Base-by-base conservation (phyloP, 2,888 invertebrate genomes). In the Apocheima hispidaria region DNA sequence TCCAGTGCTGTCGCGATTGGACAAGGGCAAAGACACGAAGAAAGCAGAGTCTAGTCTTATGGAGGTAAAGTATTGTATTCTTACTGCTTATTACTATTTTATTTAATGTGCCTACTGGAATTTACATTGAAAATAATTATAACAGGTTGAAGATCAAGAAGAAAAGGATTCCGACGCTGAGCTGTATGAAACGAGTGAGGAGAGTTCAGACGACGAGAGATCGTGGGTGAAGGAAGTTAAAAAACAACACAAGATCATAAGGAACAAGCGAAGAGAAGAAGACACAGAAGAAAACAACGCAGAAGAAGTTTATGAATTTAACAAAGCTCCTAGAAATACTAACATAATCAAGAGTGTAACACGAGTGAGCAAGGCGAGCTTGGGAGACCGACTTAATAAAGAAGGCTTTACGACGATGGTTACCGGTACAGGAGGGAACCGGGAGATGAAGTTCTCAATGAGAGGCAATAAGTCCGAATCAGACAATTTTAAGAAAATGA, bases 1-100 rank as follows among this genome's bases (percentile, higher is more conserved):
- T 84, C 98, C 98, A 18, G 97, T 98, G 4, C 92, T 99, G 35
- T 96, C 97, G 30, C 95, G 97, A 72, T 84, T 98, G 51, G 96
- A 97, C 79, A 93, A 94, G 44, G 96, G 95, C 75, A 93, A 94
- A 72, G 82, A 94, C 75, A 94, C 94, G 65, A 81, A 93, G 10
- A 92, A 93, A 69, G 84, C 88, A 10, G 93, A 94, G 62, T 86
- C 89, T 66, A 66, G 49, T 63, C 36, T 43, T 21, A 89, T 93
- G 77, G 90, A 94, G 79, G 94, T 93, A 67, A 75, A 68, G 9
- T 21, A 10, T 36, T 3, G 14, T 30, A 20, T 52, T 14, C 10
- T 14, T 70, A 52, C 38, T 41, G 4, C 40, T 14, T 28, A 23
- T n/a, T 33, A 21, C 9, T 20, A 10, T 21, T 21, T 41, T 23